Percentiles rank a stretch among this genome's conserved stretches.
Conservation (phyloP, 2,113 vertebrate genomes). For the Panthera leo region DNA sequence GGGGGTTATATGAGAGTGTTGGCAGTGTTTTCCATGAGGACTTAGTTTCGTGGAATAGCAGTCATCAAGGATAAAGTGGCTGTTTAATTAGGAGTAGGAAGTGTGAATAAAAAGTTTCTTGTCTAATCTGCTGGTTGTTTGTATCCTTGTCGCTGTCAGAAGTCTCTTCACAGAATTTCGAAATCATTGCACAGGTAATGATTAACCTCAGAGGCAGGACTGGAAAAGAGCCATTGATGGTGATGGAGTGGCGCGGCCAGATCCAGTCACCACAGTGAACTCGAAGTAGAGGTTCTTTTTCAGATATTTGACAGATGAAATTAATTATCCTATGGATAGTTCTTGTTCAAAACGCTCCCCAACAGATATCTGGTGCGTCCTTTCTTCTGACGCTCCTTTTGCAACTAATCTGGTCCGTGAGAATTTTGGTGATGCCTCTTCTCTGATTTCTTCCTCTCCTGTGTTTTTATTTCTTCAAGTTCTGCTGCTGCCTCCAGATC, state of each 20-base stretch:
- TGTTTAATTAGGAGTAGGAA: constrained; percentile 10
- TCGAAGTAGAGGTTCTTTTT: not conserved
- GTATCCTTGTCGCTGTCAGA: constrained; percentile 49
- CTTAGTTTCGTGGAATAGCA: not conserved
- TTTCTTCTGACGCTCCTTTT: not conserved
- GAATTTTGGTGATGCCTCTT: not conserved
- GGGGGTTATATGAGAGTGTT: not conserved
- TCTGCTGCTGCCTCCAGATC: not conserved
- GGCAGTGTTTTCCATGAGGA: not conserved
- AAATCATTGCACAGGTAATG: constrained; percentile 37
- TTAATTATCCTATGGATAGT: not conserved
- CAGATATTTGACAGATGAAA: not conserved
- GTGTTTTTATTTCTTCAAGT: not conserved
- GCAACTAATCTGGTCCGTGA: not conserved
- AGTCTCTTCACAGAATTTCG: constrained; percentile 28
- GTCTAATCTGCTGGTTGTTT: constrained; percentile 35
- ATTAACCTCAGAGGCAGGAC: constrained; percentile 13
- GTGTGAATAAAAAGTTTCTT: constrained; percentile 35
- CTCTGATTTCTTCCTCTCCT: not conserved
- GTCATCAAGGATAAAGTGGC: not conserved
- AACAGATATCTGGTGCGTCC: not conserved
- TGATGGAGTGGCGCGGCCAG: not conserved
- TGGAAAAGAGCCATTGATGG: not conserved
- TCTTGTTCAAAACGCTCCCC: not conserved
- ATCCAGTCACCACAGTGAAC: not conserved